Conservation (phyloP, 2,113 vertebrate species). For the Dermatemys mawii region DNA sequence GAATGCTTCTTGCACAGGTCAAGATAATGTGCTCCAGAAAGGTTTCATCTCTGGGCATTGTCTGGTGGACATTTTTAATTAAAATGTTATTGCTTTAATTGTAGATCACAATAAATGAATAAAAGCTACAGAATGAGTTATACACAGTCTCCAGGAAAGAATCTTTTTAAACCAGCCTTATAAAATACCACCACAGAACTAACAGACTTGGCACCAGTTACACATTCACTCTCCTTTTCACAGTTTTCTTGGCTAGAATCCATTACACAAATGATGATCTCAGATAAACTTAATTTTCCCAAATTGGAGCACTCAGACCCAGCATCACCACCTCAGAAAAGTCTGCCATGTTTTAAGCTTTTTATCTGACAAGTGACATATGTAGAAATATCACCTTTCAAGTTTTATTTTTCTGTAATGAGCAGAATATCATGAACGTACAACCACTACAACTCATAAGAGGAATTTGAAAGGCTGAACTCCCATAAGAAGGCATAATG, state of each 20-base stretch:
- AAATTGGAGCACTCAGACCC: background rate
- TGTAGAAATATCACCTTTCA: background rate
- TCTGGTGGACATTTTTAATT: background rate
- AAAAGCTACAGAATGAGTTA: background rate
- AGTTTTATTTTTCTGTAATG: background rate
- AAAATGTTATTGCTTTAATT: background rate
- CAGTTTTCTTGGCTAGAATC: background rate
- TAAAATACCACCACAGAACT: background rate
- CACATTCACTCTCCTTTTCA: background rate
- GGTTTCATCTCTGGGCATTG: background rate
- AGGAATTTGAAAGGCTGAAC: background rate
- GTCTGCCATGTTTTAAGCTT: background rate
- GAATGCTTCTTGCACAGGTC: background rate
- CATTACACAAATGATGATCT: background rate
- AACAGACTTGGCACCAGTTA: background rate
- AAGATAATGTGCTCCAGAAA: background rate
- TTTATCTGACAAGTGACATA: rapidly evolving
- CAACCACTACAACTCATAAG: rapidly evolving
- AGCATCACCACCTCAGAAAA: background rate
- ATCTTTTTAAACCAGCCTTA: background rate
- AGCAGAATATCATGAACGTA: background rate
- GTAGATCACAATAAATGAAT: background rate
- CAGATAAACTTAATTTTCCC: rapidly evolving
- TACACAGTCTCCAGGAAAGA: background rate
- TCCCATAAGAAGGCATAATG: background rate